A percentile compares a stretch with the other conserved stretches of the same genome.
Evolutionary conservation across 2,797 vertebrate genomes (phyloP).

Genomic region (Gymnothorax javanicus): DNA sequence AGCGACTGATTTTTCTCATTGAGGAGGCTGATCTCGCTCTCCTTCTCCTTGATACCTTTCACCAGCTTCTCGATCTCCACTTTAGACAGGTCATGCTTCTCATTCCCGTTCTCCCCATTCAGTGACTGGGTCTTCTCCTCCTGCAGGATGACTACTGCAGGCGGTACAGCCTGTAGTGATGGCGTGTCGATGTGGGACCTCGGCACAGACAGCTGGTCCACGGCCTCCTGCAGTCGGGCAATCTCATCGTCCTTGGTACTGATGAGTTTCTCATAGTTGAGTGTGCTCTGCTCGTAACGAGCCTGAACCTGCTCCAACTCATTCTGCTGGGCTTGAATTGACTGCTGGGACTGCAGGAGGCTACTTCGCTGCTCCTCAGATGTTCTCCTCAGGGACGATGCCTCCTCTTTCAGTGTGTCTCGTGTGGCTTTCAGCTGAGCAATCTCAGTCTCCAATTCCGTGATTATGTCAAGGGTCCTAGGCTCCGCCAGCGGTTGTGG

Average conservation of each 20-base stretch:
- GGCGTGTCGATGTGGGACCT: slow-evolving; percentile 67
- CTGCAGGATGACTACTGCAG: slow-evolving; percentile 79
- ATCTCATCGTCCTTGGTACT: slow-evolving; percentile 89
- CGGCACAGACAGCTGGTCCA: slow-evolving; percentile 76
- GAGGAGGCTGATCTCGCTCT: slow-evolving; percentile 89
- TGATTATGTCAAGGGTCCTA: slow-evolving; percentile 84
- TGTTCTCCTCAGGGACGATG: slow-evolving; percentile 71
- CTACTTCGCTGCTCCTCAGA: slow-evolving; percentile 83
- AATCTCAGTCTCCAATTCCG: slow-evolving; percentile 91
- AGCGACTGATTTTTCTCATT: slow-evolving; percentile 92
- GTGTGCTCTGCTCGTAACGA: slow-evolving; percentile 83
- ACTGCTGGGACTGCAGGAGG: slow-evolving; percentile 76
- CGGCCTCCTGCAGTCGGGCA: slow-evolving; percentile 74
- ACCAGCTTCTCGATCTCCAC: slow-evolving; percentile 89
- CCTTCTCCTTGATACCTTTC: slow-evolving; percentile 93
- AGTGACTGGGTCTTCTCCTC: slow-evolving; percentile 87
- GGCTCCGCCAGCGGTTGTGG: slow-evolving; percentile 76
- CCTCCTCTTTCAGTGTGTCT: slow-evolving; percentile 80
- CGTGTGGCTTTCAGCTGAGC: slow-evolving; percentile 80
- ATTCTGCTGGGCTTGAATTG: slow-evolving; percentile 79
- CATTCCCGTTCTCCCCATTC: slow-evolving; percentile 87
- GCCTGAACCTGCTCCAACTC: slow-evolving; percentile 83
- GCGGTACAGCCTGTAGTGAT: slow-evolving; percentile 44
- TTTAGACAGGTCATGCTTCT: slow-evolving; percentile 97
- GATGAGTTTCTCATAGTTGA: slow-evolving; percentile 81